Evolutionary conservation across 1,140 invertebrate genomes (phyloP).

Genomic region (Octopus sinensis): DNA sequence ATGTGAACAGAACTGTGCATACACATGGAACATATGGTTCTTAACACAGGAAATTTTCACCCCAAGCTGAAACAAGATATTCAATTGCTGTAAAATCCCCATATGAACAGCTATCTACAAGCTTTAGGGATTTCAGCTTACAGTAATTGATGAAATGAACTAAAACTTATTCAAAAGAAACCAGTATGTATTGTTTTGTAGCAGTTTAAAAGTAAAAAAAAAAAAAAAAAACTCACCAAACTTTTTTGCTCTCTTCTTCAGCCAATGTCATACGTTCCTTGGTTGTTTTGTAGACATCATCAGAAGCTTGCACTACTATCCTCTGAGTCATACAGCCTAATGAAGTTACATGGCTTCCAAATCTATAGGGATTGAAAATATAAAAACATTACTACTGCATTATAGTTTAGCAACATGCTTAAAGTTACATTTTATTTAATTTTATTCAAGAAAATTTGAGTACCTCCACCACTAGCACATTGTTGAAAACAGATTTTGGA

Average conservation of each 20-base stretch:
- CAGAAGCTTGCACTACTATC: constrained; percentile 87
- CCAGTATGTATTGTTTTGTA: neutral
- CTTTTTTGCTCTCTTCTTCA: constrained; percentile 86
- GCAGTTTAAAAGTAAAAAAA: constrained; percentile 70
- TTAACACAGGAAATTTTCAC: too few relatives aligned
- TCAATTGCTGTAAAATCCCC: too few relatives aligned
- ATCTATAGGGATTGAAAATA: constrained; percentile 23
- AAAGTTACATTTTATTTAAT: neutral
- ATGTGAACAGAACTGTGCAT: too few relatives aligned
- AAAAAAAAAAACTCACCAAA: constrained; percentile 66
- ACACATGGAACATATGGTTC: too few relatives aligned
- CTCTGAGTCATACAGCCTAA: constrained; percentile 78
- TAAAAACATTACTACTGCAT: neutral
- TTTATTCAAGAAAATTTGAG: too few relatives aligned
- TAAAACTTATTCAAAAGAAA: too few relatives aligned
- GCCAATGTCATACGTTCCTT: constrained; percentile 79
- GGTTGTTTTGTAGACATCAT: constrained; percentile 89
- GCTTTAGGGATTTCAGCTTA: neutral
- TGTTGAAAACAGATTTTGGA: too few relatives aligned
- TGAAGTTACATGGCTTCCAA: constrained; percentile 65
- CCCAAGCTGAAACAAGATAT: too few relatives aligned
- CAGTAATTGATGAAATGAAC: neutral
- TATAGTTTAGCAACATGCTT: neutral
- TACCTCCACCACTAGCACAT: too few relatives aligned
- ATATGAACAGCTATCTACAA: too few relatives aligned